A percentile compares a stretch with the other conserved stretches of the same genome.
Conservation (phyloP, 1,140 invertebrate species). For the Choristoneura fumiferana region DNA sequence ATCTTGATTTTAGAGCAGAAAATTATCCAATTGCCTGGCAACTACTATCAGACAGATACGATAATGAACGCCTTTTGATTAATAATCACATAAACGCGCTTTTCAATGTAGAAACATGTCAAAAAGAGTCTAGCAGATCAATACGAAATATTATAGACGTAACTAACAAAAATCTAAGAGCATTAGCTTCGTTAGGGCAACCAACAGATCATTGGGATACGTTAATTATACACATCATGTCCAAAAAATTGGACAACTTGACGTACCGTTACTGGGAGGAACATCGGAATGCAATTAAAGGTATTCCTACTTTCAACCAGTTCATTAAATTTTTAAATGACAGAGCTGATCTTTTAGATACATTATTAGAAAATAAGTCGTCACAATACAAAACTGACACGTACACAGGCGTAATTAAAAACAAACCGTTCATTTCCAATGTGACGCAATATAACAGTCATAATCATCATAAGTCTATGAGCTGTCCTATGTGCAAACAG, state of each 20-base stretch:
- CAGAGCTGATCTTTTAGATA: slow-evolving; percentile 18
- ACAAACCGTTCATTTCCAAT: neutral
- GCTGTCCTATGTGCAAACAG: neutral
- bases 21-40: slow-evolving; percentile 17
- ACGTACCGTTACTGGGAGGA: slow-evolving; percentile 19
- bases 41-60: slow-evolving; percentile 8
- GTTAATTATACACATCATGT: slow-evolving; percentile 16
- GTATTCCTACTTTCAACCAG: slow-evolving; percentile 15
- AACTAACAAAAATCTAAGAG: slow-evolving; percentile 16
- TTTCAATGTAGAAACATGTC: slow-evolving; percentile 1
- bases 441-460: neutral
- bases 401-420: slow-evolving; percentile 8
- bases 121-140: slow-evolving; percentile 1
- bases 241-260: slow-evolving; percentile 17
- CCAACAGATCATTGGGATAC: slow-evolving; percentile 4
- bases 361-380: neutral
- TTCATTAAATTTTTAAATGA: slow-evolving; percentile 19
- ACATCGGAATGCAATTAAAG: neutral
- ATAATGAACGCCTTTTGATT: slow-evolving; percentile 9
- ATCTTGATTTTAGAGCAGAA: neutral
- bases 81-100: slow-evolving; percentile 14
- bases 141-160: slow-evolving; percentile 7
- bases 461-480: neutral
- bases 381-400: neutral
- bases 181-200: slow-evolving; percentile 8